A percentile compares a stretch with the other conserved stretches of the same genome.
These are phyloP conservation scores for Epizoanthus stellaris DNA, from an alignment of 92 coral and sea anemone genomes.

Conservation along the genomic window DNA sequence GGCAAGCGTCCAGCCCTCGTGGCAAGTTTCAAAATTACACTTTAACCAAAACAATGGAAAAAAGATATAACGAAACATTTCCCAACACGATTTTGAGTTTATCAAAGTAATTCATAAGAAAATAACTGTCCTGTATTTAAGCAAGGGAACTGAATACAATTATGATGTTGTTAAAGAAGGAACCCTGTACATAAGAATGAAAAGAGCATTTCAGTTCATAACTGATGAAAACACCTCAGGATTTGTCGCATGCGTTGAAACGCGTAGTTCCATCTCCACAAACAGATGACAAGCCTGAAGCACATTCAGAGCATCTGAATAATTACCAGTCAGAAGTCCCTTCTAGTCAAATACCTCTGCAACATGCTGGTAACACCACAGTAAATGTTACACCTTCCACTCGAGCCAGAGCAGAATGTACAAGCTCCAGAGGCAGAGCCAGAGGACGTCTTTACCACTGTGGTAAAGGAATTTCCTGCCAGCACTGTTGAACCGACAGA, in stretches of 20 bases:
- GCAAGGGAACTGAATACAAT: too few relatives aligned
- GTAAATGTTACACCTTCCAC: neutral
- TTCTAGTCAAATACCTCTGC: neutral
- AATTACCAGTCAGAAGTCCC: neutral
- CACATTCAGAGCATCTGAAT: neutral
- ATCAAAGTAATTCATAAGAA: conserved; percentile 51
- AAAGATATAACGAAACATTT: too few relatives aligned
- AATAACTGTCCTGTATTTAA: conserved; percentile 37
- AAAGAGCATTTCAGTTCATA: conserved; percentile 27
- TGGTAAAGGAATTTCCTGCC: conserved; percentile 18
- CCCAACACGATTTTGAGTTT: conserved; percentile 53
- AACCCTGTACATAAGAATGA: conserved; percentile 47
- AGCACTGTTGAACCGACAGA: conserved; percentile 35
- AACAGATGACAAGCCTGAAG: neutral
- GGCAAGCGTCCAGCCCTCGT: too few relatives aligned
- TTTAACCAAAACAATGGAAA: too few relatives aligned
- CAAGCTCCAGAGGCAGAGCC: neutral
- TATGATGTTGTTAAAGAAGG: conserved; percentile 56
- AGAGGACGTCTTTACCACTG: conserved; percentile 25
- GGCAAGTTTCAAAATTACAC: too few relatives aligned
- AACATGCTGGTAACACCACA: neutral
- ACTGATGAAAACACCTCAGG: neutral
- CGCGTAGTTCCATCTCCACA: neutral
- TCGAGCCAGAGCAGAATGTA: neutral
- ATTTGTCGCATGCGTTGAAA: too few relatives aligned